A percentile compares a stretch with the other conserved stretches of the same genome.
These are phyloP conservation scores for Nephrotoma guestfalica DNA, from an alignment of 2,888 invertebrate species.

Conservation along the genomic window DNA sequence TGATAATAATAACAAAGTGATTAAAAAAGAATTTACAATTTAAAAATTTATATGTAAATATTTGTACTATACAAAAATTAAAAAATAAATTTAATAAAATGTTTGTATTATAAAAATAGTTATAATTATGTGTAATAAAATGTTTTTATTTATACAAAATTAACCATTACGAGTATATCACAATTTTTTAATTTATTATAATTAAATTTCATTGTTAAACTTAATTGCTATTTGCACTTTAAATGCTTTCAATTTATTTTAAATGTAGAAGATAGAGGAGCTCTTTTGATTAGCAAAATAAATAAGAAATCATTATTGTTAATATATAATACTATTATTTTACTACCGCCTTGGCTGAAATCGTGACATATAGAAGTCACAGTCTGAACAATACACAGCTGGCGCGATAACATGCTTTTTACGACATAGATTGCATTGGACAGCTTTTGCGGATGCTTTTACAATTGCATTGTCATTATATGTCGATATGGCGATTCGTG, in stretches of 20 bases:
- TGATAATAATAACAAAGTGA: neutral
- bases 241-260: neutral
- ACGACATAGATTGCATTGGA: slow-evolving; percentile 72
- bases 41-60: neutral
- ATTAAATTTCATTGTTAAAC: neutral
- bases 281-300: neutral
- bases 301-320: neutral
- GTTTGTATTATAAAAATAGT: neutral
- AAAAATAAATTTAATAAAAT: neutral
- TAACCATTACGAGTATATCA: neutral
- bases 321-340: neutral
- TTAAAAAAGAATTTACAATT: neutral
- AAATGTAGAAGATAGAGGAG: neutral
- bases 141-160: neutral
- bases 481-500: slow-evolving; percentile 24
- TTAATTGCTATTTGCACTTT: neutral
- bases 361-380: slow-evolving; percentile 83
- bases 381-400: slow-evolving; percentile 74
- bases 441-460: slow-evolving; percentile 39
- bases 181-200: neutral
- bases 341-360: slow-evolving; percentile 48
- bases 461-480: slow-evolving; percentile 30
- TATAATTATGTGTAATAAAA: neutral
- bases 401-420: slow-evolving; percentile 68
- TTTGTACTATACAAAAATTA: neutral